Evolutionary conservation across 2,888 invertebrate genomes (phyloP).

Genomic region (Hirtodrosophila alboralis): DNA sequence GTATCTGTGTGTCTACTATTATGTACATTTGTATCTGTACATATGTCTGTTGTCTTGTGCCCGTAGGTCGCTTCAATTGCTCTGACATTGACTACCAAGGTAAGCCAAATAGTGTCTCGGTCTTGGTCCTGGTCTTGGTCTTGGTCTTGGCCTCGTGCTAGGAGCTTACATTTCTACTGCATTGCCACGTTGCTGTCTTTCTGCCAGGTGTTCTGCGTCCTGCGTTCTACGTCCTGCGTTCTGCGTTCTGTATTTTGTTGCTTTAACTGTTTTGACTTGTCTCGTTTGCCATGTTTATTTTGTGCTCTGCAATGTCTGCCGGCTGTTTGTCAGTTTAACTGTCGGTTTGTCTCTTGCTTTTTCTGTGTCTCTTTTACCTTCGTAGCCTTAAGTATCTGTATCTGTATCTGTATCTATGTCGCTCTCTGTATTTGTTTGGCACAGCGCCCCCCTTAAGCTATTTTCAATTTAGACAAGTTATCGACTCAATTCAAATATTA

Average conservation of each 20-base stretch:
- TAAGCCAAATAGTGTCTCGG: constrained; percentile 49
- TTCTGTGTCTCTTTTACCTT: constrained; percentile 5
- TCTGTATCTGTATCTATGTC: no score
- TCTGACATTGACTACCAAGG: constrained; percentile 75
- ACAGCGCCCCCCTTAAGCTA: constrained; percentile 38
- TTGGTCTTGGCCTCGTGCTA: no score
- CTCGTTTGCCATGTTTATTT: constrained; percentile 58
- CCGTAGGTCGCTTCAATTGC: constrained; percentile 61
- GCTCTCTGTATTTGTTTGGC: constrained; percentile 4
- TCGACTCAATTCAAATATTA: constrained; percentile 67
- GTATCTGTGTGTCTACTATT: constrained; percentile 5
- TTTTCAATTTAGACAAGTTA: constrained; percentile 66
- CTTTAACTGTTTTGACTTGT: constrained; percentile 57
- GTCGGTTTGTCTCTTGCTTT: constrained; percentile 23
- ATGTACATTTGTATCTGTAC: constrained; percentile 6
- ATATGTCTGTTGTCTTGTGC: constrained; percentile 23
- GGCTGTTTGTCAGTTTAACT: constrained; percentile 52
- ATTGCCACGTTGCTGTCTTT: constrained; percentile 7
- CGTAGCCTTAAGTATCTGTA: not conserved
- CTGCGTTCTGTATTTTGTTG: constrained; percentile 1
- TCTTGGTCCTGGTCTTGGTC: constrained; percentile 28
- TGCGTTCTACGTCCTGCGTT: not conserved
- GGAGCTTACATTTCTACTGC: constrained; percentile 34
- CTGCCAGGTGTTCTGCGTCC: constrained; percentile 13
- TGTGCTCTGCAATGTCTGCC: constrained; percentile 57